Percentiles rank a stretch among this genome's conserved stretches.
phyloP scores from a whole-genome alignment of 2,113 vertebrate genomes.

The Corvus moneduloides region DNA sequence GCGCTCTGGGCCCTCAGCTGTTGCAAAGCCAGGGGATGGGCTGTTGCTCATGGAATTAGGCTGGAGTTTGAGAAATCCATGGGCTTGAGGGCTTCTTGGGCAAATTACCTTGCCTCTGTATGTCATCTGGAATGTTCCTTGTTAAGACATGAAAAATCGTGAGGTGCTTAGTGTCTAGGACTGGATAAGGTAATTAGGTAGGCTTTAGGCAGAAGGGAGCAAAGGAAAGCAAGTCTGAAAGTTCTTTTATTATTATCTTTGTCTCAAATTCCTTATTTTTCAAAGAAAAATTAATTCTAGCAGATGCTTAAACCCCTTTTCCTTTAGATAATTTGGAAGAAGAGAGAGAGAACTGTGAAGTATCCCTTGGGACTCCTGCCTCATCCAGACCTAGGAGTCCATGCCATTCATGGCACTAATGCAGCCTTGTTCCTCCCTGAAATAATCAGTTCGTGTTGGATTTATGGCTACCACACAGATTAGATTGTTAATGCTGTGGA shows the following conservation, averaged over 20 bases:
- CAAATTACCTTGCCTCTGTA: background rate
- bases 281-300: background rate
- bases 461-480: background rate
- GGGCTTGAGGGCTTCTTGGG: background rate
- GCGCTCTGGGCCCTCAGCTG: accelerated
- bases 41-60: background rate
- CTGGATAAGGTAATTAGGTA: background rate
- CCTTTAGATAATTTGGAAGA: background rate
- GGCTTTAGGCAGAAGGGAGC: background rate
- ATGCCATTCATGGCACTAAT: accelerated
- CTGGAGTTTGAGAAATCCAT: background rate
- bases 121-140: background rate
- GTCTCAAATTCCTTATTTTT: background rate
- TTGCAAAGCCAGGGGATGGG: background rate
- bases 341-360: background rate
- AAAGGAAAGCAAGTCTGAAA: background rate
- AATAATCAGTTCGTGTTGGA: background rate
- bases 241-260: background rate
- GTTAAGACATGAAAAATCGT: background rate
- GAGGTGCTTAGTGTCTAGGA: background rate
- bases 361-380: background rate
- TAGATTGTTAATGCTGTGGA: background rate
- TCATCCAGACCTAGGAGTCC: background rate
- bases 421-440: background rate
- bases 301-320: background rate